A percentile compares a stretch with the other conserved stretches of the same genome.
These are phyloP conservation scores for Phoxinus phoxinus DNA, from an alignment of 2,113 vertebrate species.

Conservation along the genomic window DNA sequence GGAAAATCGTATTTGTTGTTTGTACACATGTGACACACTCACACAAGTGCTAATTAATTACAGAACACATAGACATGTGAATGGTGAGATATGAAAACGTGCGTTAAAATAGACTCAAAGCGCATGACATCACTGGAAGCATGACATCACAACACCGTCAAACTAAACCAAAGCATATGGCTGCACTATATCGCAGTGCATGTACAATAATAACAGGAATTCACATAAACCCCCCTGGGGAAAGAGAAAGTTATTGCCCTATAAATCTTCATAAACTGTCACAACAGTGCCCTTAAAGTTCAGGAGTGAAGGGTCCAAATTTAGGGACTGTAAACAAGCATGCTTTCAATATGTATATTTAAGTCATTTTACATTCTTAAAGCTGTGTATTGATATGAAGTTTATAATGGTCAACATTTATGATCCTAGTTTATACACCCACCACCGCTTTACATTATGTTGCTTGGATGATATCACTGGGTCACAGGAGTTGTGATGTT, in stretches of 20 bases:
- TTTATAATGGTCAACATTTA: not conserved
- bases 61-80: constrained; percentile 5
- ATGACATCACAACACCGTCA: constrained; percentile 2
- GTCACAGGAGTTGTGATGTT: not conserved
- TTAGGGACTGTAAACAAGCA: not conserved
- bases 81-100: not conserved
- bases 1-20: constrained; percentile 40
- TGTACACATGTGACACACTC: not conserved
- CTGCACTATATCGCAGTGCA: constrained; percentile 11
- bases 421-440: not conserved
- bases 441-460: not conserved
- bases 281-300: constrained; percentile 23
- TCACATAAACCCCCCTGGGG: constrained; percentile 12
- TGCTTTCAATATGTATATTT: not conserved
- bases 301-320: not conserved
- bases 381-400: not conserved
- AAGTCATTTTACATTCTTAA: not conserved
- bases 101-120: constrained; percentile 8
- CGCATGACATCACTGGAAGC: not conserved
- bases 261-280: constrained; percentile 33
- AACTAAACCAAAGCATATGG: constrained; percentile 38
- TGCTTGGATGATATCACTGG: not conserved
- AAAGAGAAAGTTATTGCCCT: not conserved
- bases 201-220: constrained; percentile 23
- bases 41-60: not conserved